A percentile compares a stretch with the other conserved stretches of the same genome.
phyloP scores from a whole-genome alignment of 2,113 vertebrate species.

The Seriola aureovittata region DNA sequence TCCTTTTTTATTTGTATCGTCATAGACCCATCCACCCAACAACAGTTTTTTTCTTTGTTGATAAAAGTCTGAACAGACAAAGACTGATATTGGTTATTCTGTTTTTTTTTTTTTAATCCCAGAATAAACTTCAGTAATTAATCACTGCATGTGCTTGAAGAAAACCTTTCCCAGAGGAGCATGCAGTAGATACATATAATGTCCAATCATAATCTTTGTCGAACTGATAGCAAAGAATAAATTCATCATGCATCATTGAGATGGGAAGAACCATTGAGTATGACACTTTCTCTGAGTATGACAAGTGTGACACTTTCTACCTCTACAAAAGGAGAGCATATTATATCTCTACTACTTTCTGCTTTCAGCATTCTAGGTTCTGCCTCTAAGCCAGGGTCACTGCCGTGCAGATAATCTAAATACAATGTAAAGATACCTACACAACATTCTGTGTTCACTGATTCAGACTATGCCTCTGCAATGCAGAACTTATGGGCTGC shows the following conservation, averaged over 20 bases:
- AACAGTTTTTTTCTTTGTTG: background rate
- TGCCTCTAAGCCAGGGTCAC: background rate
- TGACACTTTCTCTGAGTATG: background rate
- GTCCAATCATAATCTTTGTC: background rate
- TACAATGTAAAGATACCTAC: slow-evolving; percentile 25
- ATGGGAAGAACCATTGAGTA: background rate
- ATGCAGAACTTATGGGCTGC: slow-evolving; percentile 76
- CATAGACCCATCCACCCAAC: background rate
- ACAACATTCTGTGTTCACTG: slow-evolving; percentile 52
- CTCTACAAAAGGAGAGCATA: background rate
- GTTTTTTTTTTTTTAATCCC: background rate
- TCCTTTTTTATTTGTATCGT: background rate
- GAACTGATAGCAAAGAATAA: background rate
- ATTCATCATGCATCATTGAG: background rate
- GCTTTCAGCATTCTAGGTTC: background rate
- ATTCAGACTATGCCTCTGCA: slow-evolving; percentile 70
- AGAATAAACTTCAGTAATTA: slow-evolving; percentile 24
- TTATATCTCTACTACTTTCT: slow-evolving; percentile 16
- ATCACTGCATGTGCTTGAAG: slow-evolving; percentile 1
- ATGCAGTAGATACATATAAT: background rate
- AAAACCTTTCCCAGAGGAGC: slow-evolving; percentile 7
- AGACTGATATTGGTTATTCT: background rate
- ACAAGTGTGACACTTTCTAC: background rate
- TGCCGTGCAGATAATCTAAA: slow-evolving; percentile 34
- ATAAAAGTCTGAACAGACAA: background rate